These are phyloP conservation scores for Cryptoblepharus egeriae DNA, from an alignment of 2,797 vertebrate genomes.

Conservation along the genomic window DNA sequence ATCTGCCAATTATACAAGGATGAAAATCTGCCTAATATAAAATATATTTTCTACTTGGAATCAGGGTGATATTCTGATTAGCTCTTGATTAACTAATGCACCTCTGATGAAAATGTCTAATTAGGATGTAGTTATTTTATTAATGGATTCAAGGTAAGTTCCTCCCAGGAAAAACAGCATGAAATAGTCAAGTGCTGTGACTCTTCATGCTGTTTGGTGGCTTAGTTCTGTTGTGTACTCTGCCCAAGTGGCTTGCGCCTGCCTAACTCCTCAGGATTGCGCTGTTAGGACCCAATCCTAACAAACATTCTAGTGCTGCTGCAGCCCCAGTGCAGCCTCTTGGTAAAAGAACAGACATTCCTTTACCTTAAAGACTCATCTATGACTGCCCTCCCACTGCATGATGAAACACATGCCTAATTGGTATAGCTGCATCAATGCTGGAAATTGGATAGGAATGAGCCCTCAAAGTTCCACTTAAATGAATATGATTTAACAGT, in stretches of 20 bases:
- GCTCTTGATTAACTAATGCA: constrained; percentile 80
- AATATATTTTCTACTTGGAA: constrained; percentile 73
- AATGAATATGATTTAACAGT: background rate
- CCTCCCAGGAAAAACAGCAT: constrained; percentile 66
- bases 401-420: too few species aligned
- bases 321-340: too few species aligned
- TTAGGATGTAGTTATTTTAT: constrained; percentile 79
- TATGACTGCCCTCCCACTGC: too few species aligned
- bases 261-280: too few species aligned
- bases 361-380: too few species aligned
- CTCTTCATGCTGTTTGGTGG: constrained; percentile 47
- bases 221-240: constrained; percentile 38
- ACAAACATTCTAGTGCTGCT: too few species aligned
- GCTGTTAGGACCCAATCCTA: too few species aligned
- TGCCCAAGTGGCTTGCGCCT: background rate
- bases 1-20: too few species aligned
- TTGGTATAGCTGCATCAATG: too few species aligned
- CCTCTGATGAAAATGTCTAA: constrained; percentile 79
- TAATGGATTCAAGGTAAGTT: constrained; percentile 77
- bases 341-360: too few species aligned
- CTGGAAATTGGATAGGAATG: background rate
- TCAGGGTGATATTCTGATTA: constrained; percentile 77
- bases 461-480: background rate
- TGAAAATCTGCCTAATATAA: constrained; percentile 69
- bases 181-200: constrained; percentile 48